These are phyloP conservation scores for Macrochelys suwanniensis DNA, from an alignment of 2,797 vertebrate species.

Conservation along the genomic window DNA sequence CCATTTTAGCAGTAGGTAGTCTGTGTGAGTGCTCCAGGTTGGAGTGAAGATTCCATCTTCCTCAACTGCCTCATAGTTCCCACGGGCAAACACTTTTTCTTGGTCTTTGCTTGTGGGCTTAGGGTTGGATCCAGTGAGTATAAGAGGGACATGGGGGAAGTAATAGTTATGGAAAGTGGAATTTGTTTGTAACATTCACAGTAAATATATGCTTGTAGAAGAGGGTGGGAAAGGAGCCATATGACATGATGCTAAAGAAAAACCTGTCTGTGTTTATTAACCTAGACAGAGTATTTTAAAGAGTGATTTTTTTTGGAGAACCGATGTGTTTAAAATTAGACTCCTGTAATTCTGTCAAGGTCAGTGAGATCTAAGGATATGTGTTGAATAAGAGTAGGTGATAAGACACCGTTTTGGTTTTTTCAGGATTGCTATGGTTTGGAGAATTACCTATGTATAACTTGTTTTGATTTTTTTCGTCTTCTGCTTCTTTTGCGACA, in stretches of 20 bases:
- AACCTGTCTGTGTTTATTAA: slow-evolving; percentile 20
- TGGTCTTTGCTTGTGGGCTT: slow-evolving; percentile 8
- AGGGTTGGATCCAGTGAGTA: background rate
- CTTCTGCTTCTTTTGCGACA: background rate
- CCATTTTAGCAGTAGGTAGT: background rate
- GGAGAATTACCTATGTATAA: background rate
- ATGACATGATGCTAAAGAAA: background rate
- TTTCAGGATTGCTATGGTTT: slow-evolving; percentile 20
- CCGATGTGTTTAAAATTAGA: slow-evolving; percentile 23
- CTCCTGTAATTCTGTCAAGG: background rate
- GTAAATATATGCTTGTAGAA: slow-evolving; percentile 7
- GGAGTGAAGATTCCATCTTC: background rate
- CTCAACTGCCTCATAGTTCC: slow-evolving; percentile 2
- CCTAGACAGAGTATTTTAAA: background rate
- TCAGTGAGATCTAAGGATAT: slow-evolving; percentile 18
- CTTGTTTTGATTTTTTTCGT: background rate
- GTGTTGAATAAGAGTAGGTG: background rate
- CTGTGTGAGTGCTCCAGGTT: background rate
- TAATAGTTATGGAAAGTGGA: background rate
- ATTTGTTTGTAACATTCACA: slow-evolving; percentile 9
- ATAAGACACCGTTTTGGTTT: background rate
- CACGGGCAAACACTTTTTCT: background rate
- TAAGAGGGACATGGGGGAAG: background rate
- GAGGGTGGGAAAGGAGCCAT: slow-evolving; percentile 23
- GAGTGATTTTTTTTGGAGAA: background rate